Conservation (phyloP, 2,888 invertebrate species). For the Chaitophorus viminalis region DNA sequence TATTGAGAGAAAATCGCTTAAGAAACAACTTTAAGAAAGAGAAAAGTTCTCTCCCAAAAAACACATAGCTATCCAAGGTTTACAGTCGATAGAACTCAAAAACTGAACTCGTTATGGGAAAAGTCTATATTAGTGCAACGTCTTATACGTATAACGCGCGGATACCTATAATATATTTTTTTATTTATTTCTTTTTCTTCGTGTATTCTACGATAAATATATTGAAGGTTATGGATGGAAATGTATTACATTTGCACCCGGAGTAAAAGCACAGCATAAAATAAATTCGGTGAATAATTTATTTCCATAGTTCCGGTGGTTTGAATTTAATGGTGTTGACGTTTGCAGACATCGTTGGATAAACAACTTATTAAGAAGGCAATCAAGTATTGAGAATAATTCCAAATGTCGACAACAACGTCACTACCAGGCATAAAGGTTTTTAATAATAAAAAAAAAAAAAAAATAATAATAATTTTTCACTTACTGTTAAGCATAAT, state of each 20-base stretch:
- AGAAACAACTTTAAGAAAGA: constrained; percentile 38
- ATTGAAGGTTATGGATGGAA: background rate
- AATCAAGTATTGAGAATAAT: constrained; percentile 53
- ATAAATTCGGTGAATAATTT: constrained; percentile 42
- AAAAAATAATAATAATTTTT: no score
- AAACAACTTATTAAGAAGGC: constrained; percentile 44
- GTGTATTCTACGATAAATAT: background rate
- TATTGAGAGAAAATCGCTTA: constrained; percentile 21
- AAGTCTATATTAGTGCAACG: constrained; percentile 41
- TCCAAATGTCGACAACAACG: constrained; percentile 22
- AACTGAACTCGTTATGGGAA: constrained; percentile 18
- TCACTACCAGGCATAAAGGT: constrained; percentile 13
- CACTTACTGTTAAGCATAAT: background rate
- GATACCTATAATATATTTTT: constrained; percentile 10
- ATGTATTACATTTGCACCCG: constrained; percentile 14
- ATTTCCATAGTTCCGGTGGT: constrained; percentile 15
- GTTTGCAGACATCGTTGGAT: constrained; percentile 38
- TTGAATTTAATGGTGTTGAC: constrained; percentile 43
- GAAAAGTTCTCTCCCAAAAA: constrained; percentile 23
- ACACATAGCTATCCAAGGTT: background rate
- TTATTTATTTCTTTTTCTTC: background rate
- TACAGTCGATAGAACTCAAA: constrained; percentile 51
- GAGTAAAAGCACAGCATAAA: constrained; percentile 8
- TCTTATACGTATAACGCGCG: background rate
- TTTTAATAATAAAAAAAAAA: constrained; percentile 37